These are phyloP conservation scores for Myotis pilosus DNA, from an alignment of 2,797 vertebrate species.

Conservation along the genomic window DNA sequence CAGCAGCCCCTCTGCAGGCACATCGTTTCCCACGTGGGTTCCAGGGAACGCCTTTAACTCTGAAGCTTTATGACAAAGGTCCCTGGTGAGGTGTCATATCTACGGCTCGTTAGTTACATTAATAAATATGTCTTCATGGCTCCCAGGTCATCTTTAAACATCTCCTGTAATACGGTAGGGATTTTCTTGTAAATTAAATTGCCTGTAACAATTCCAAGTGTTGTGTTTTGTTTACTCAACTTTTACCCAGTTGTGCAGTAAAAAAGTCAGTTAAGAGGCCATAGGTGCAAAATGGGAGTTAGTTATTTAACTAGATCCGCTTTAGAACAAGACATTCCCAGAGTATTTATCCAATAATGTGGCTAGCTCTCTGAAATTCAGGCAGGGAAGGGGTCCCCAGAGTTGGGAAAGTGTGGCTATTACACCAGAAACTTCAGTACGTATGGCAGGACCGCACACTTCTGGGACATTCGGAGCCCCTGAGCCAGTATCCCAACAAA, in stretches of 20 bases:
- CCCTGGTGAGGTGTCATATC: slow-evolving; percentile 42
- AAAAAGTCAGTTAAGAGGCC: slow-evolving; percentile 40
- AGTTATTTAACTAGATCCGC: slow-evolving; percentile 31
- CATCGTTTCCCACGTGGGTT: neutral
- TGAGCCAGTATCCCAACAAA: neutral
- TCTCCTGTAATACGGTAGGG: slow-evolving; percentile 41
- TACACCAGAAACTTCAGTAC: slow-evolving; percentile 15
- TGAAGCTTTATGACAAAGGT: neutral
- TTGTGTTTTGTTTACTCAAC: slow-evolving; percentile 55
- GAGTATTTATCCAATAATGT: slow-evolving; percentile 42
- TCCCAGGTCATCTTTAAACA: slow-evolving; percentile 64
- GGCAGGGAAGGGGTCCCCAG: slow-evolving; percentile 42
- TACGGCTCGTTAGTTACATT: slow-evolving; percentile 41
- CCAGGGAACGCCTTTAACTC: neutral
- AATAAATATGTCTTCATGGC: slow-evolving; percentile 63
- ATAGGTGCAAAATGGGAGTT: neutral
- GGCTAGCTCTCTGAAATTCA: neutral
- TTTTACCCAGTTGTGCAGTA: slow-evolving; percentile 38
- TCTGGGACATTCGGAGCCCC: slow-evolving; percentile 54
- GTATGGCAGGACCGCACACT: slow-evolving; percentile 15
- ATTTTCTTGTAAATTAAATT: slow-evolving; percentile 70
- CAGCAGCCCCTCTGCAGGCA: neutral
- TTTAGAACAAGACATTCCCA: neutral
- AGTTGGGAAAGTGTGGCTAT: slow-evolving; percentile 10
- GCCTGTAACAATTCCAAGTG: slow-evolving; percentile 56